Conservation (phyloP, 2,888 invertebrate genomes). For the Anagyrus pseudococci region DNA sequence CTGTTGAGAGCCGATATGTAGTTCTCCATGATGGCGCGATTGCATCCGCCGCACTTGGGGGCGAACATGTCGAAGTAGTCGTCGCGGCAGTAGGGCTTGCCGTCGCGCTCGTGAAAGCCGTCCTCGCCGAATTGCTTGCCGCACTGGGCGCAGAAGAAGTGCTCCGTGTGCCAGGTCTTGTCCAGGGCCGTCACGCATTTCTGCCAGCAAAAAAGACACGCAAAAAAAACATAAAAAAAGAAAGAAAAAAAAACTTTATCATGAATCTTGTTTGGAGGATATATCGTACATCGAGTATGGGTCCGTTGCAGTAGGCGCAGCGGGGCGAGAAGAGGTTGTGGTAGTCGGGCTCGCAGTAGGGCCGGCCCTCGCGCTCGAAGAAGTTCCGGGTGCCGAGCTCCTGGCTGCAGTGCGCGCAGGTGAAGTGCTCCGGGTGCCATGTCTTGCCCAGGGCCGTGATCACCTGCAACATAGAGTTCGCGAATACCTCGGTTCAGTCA, state of each 20-base stretch:
- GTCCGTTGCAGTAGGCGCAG: constrained; percentile 98
- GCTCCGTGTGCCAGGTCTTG: constrained; percentile 98
- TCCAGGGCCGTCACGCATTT: constrained; percentile 98
- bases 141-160: constrained; percentile 98
- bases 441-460: constrained; percentile 97
- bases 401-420: constrained; percentile 95
- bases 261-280: not conserved
- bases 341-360: constrained; percentile 98
- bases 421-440: constrained; percentile 99
- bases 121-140: constrained; percentile 97
- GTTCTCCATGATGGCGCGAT: constrained; percentile 95
- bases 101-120: constrained; percentile 96
- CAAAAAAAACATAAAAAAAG: not conserved
- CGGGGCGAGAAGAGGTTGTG: constrained; percentile 98
- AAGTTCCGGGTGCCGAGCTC: constrained; percentile 97
- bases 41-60: constrained; percentile 96
- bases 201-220: no score
- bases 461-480: constrained; percentile 67
- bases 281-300: constrained; percentile 91
- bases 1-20: constrained; percentile 97
- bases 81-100: constrained; percentile 93
- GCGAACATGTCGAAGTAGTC: constrained; percentile 99
- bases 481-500: no score
- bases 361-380: constrained; percentile 95
- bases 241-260: not conserved